Base-by-base conservation (phyloP, 2,888 invertebrate genomes). In the Drosophila yooni region DNA sequence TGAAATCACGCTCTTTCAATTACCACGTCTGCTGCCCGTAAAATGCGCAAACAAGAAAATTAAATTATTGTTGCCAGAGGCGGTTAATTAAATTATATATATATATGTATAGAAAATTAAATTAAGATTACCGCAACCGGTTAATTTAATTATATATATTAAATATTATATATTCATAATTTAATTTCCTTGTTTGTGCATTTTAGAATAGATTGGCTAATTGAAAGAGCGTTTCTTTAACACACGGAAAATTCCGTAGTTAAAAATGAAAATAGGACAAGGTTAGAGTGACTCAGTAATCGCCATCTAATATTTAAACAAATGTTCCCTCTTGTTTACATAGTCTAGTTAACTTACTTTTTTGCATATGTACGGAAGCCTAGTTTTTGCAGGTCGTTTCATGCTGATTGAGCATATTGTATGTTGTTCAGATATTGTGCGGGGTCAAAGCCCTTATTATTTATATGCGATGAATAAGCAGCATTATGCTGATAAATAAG, bases 401-500 rank as follows among this genome's bases (percentile, higher is more conserved):
- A 38, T 56, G 70, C 73, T 51, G 54, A 70, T 54, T 31, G 0
- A 10, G n/a, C 72, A 31, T 21, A 21, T 58, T 27, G 33, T 34
- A 15, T 18, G 29, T 36, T 27, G 18, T 15, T 10, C 33, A 56
- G 31, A 46, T 11, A 50, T 18, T 25, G 29, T 8, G 10, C 3
- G 51, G 51, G 70, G 73, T 70, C 62, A 72, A 62, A 52, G 70
- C 31, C 56, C 70, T 43, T n/a, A 2, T 6, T 43, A 33, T n/a
- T 21, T 33, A 3, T 40, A 34, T 54, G n/a, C 33, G 6, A 11
- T 6, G 6, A 46, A 18, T 18, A 40, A 34, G 2, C n/a, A 40
- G 15, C 38, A 43, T 40, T 48, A 36, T 57, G 56, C 76, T 70
- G 81, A 80, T 81, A 63, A 70, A 43, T 36, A 61, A 67, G 31